Evolutionary conservation across 2,888 invertebrate genomes (phyloP).

Genomic region (Polydrusus tereticollis): DNA sequence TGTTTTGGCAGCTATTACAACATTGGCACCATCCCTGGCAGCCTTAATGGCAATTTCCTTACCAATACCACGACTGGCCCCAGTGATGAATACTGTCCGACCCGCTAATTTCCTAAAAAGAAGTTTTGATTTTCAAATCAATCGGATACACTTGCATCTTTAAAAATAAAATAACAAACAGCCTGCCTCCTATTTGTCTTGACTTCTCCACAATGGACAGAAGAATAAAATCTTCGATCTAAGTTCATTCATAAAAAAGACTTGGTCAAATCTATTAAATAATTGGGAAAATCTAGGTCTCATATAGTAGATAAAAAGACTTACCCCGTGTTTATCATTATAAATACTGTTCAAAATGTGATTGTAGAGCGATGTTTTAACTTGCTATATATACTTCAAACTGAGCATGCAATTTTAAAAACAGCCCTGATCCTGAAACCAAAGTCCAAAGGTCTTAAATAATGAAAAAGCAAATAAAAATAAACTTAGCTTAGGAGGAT

Average conservation of each 20-base stretch:
- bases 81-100: constrained; percentile 93
- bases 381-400: neutral
- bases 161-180: too few relatives aligned
- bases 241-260: too few relatives aligned
- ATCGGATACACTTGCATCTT: too few relatives aligned
- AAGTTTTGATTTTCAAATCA: neutral
- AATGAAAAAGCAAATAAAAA: constrained; percentile 14
- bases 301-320: constrained; percentile 5
- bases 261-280: too few relatives aligned
- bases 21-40: constrained; percentile 92
- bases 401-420: neutral
- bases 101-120: constrained; percentile 80
- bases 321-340: constrained; percentile 55
- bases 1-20: constrained; percentile 93
- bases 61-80: constrained; percentile 96
- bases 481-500: neutral
- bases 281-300: too few relatives aligned
- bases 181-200: too few relatives aligned
- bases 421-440: neutral
- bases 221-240: neutral
- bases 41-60: constrained; percentile 94
- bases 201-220: too few relatives aligned
- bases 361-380: neutral
- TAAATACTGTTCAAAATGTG: neutral
- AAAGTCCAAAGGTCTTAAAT: constrained; percentile 21